These are phyloP conservation scores for Epiblema foenella DNA, from an alignment of 2,888 invertebrate genomes.

Conservation along the genomic window DNA sequence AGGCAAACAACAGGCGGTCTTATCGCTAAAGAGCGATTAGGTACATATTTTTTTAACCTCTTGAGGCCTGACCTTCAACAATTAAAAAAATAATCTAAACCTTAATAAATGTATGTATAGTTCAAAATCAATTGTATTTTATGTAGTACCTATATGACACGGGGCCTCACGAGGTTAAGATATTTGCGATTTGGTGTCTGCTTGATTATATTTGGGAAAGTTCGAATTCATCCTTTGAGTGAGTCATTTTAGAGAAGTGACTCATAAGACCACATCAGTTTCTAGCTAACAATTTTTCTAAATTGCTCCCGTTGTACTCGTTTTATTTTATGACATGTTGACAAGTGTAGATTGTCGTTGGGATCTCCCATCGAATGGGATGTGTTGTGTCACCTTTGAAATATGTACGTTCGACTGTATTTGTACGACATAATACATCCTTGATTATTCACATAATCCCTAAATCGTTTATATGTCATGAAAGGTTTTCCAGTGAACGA, in stretches of 20 bases:
- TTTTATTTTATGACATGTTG: slow-evolving; percentile 8
- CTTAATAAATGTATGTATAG: too few species aligned
- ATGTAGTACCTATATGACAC: too few species aligned
- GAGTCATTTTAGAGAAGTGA: slow-evolving; percentile 11
- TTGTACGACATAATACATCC: too few species aligned
- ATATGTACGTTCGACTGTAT: too few species aligned
- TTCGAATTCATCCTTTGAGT: background rate
- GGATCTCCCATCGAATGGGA: slow-evolving; percentile 6
- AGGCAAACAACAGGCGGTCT: too few species aligned
- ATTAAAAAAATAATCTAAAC: too few species aligned
- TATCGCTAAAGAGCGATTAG: too few species aligned
- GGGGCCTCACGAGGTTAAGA: too few species aligned
- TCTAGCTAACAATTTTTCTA: slow-evolving; percentile 1
- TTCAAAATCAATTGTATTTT: too few species aligned
- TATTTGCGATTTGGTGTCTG: background rate
- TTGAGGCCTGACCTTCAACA: too few species aligned
- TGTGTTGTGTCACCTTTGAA: background rate
- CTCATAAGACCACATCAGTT: slow-evolving; percentile 7
- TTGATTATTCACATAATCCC: background rate
- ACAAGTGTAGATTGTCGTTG: background rate
- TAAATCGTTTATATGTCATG: background rate
- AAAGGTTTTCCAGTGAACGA: too few species aligned
- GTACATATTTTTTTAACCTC: background rate
- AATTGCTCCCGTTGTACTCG: background rate
- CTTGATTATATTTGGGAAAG: background rate